A percentile compares a stretch with the other conserved stretches of the same genome.
Conservation (phyloP, 2,113 vertebrate genomes). For the Xenopus borealis region DNA sequence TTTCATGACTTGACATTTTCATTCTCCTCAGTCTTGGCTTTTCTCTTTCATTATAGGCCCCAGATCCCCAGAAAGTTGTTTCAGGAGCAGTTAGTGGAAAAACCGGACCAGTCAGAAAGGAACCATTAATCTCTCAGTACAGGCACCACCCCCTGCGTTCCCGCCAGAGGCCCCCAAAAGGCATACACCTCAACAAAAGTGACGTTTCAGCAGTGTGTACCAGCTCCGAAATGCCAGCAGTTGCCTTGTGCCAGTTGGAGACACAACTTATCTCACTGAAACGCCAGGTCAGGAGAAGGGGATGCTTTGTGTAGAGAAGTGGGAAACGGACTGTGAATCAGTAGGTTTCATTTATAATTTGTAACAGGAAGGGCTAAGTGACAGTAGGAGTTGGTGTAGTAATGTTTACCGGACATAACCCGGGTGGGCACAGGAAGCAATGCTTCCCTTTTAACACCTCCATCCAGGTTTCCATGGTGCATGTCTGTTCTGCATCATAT, state of each 20-base stretch:
- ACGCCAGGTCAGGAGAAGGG: constrained; percentile 71
- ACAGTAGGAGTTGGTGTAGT: too few species aligned
- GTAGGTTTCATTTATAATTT: not conserved
- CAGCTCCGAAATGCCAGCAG: constrained; percentile 72
- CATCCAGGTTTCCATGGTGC: too few species aligned
- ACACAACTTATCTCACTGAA: constrained; percentile 84
- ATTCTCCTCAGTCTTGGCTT: not conserved
- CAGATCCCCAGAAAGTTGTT: constrained; percentile 43
- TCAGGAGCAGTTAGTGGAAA: constrained; percentile 43
- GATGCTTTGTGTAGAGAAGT: not conserved
- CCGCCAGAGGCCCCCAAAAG: constrained; percentile 83
- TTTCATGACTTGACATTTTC: not conserved
- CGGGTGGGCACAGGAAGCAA: too few species aligned
- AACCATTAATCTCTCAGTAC: constrained; percentile 78
- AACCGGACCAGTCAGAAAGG: constrained; percentile 74
- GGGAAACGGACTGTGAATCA: not conserved
- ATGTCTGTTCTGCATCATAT: too few species aligned
- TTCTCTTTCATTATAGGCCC: constrained; percentile 28
- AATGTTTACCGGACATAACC: too few species aligned
- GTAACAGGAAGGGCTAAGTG: not conserved
- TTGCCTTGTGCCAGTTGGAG: constrained; percentile 77
- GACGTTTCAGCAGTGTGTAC: constrained; percentile 75
- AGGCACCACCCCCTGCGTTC: constrained; percentile 81
- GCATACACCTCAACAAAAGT: constrained; percentile 82
- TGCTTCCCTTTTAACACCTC: too few species aligned